Evolutionary conservation across 2,797 vertebrate genomes (phyloP), one percentile per base, ranked within the genome.

Genomic region (Simalia tracyae): DNA sequence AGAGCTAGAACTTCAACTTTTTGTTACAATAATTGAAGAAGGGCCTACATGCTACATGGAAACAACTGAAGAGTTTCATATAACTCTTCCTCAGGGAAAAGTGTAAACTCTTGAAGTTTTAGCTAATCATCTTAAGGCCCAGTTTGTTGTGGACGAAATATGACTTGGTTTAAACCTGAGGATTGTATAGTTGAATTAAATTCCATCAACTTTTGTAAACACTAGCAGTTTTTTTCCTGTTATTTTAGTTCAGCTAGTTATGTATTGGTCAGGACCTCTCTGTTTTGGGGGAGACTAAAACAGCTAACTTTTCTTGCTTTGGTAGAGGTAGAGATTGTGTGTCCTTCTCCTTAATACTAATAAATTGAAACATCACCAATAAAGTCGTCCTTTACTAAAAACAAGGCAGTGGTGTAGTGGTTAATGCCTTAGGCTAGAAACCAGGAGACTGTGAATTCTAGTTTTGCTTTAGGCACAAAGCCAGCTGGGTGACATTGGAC

Each of bases 161-260:
- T 36, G 14, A 36, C 19, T 68, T 68, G 19, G 15, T 56, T 64
- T 56, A 36, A 36, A n/a, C 6, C 72, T 46, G 24, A 10, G 61
- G 28, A 12, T 28, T 54, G 14, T 84, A n/a, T 22, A 90, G 22
- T 50, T 57, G 56, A 56, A 31, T 12, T 86, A 59, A 19, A 63
- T 42, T 11, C 36, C 11, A 12, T 36, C 10, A 36, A 19, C 3
- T 66, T 61, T 50, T 7, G 54, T 59, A 54, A 61, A 4, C 4
- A 6, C 2, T 17, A 46, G 4, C 19, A 8, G 19, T n/a, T 24
- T 17, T 4, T 17, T 5, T 8, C 59, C 2, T 1, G 0, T 5
- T 22, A 5, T 17, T 28, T 64, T 90, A 5, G 19, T 50, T 85
- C 10, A 31, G 1, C 22, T 24, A 60, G 19, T 36, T 26, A 3